phyloP scores from a whole-genome alignment of 2,113 vertebrate species.

The Cricetomys ansorgei region DNA sequence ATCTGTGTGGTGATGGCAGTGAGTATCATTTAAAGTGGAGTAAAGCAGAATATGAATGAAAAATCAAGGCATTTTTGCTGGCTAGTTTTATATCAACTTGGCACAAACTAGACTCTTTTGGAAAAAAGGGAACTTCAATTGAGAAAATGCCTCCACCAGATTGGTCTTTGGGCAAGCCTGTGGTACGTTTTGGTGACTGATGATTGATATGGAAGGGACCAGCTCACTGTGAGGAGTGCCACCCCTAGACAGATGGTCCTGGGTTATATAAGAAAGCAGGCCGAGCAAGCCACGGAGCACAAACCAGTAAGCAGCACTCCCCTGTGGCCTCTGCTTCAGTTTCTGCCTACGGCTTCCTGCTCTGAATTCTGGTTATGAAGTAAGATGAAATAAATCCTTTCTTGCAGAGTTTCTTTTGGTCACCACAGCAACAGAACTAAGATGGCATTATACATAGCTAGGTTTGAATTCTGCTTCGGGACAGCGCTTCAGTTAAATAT shows the following conservation, averaged over 20 bases:
- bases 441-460: neutral
- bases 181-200: neutral
- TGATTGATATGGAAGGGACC: neutral
- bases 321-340: neutral
- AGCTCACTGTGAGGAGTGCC: neutral
- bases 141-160: neutral
- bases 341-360: neutral
- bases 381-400: neutral
- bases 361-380: neutral
- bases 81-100: neutral
- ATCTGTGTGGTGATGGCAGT: neutral
- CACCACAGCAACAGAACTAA: neutral
- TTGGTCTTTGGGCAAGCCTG: neutral
- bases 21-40: neutral
- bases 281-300: neutral
- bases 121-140: neutral
- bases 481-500: neutral
- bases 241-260: neutral
- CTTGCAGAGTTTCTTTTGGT: neutral
- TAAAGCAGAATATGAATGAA: neutral
- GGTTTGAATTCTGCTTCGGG: neutral
- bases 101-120: neutral
- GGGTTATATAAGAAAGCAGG: neutral
- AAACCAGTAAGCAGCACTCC: neutral
- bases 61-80: neutral